Evolutionary conservation across 2,113 vertebrate genomes (phyloP).

Genomic region (Opisthocomus hoazin): DNA sequence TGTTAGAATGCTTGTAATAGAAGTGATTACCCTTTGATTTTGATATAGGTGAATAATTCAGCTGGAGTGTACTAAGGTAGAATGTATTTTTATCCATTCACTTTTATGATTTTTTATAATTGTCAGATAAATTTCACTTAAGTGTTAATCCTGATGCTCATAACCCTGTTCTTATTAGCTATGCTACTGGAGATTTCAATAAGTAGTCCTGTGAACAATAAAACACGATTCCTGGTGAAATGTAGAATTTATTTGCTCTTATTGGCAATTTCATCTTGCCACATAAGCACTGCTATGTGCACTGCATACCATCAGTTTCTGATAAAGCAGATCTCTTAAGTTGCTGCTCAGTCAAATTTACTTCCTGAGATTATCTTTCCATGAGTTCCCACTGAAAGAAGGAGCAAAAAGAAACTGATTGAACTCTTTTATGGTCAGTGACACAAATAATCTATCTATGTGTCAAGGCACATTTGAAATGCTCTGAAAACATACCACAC

Average conservation of each 20-base stretch:
- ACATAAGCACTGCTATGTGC: constrained; percentile 41
- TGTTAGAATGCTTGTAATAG: constrained; percentile 69
- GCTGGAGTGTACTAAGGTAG: constrained; percentile 74
- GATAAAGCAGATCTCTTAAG: constrained; percentile 48
- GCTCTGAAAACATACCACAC: constrained; percentile 43
- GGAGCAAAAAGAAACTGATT: not conserved
- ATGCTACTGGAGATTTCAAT: constrained; percentile 15
- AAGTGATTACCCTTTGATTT: constrained; percentile 66
- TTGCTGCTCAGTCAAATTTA: constrained; percentile 35
- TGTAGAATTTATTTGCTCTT: not conserved
- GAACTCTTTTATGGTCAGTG: not conserved
- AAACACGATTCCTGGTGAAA: constrained; percentile 8
- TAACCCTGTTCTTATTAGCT: constrained; percentile 25
- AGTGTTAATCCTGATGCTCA: constrained; percentile 23
- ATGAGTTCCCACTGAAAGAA: constrained; percentile 37
- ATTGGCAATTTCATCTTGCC: constrained; percentile 50
- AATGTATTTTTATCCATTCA: too few relatives aligned
- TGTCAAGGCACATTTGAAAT: constrained; percentile 38
- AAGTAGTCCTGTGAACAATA: constrained; percentile 60
- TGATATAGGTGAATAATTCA: constrained; percentile 67
- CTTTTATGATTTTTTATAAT: constrained; percentile 56
- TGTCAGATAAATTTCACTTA: constrained; percentile 52
- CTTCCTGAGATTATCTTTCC: constrained; percentile 13
- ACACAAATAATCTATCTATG: not conserved
- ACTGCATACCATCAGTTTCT: constrained; percentile 36